Evolutionary conservation across 2,888 invertebrate species (phyloP), one percentile per base, ranked within the genome.

Genomic region (Meta bourneti): DNA sequence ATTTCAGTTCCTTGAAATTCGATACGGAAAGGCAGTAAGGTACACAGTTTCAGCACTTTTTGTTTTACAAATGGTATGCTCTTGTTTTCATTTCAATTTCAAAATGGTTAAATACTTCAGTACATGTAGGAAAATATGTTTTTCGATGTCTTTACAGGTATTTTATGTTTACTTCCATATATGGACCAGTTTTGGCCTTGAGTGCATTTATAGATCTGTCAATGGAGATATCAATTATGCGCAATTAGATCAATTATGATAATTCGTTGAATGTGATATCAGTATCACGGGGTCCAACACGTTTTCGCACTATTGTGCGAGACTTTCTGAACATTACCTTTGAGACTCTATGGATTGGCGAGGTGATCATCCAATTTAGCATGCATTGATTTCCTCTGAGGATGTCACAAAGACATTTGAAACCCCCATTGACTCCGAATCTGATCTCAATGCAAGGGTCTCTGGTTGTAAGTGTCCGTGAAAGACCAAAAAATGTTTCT

Each of bases 1-100:
- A 49, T 80, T 72, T 34, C 54, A 88, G 88, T 88, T 78, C 13
- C 20, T 88, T 19, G 88, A 88, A 69, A 74, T 88, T 69, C 49
- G 88, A 74, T 88, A 49, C 61, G 88, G 81, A 81, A 81, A 49
- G 11, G 7, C 49, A 13, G 75, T 61, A 6, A 72, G 88, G n/a
- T 81, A 74, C 49, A 69, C 81, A 9, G 51, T 81, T 5, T 81
- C 88, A 0, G 61, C 20, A 13, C 6, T 88, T 9, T 88, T 88
- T 81, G 7, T 88, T 8, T 0, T 74, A 6, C 81, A 81, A 20
- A 81, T 75, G 81, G 88, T 88, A 75, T 34, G 88, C 48, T 5
- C 6, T 20, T 13, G 20, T 69, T 20, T 71, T 34, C 6, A 20
- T 49, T 49, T 49, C 8, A 5, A 4, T 80, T 80, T 80, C 9